Evolutionary conservation across 2,113 vertebrate species (phyloP), one percentile per base, ranked within the genome.

Genomic region (Hemichromis elongatus): DNA sequence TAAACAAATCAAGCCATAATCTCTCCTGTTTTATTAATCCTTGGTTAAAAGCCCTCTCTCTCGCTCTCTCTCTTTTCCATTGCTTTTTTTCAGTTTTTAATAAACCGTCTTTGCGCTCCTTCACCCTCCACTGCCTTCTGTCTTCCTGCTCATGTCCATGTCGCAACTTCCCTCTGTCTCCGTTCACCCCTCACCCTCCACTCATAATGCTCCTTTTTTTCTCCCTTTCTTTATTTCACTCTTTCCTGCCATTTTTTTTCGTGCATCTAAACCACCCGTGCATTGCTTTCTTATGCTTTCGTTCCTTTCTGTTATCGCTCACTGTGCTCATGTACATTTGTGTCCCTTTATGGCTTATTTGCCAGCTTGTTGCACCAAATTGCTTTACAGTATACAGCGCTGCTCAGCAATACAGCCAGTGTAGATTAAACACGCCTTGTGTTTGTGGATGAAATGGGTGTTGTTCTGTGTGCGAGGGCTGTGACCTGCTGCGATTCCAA

Each of bases 51-150:
- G 12, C 16, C 5, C 30, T 40, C 9, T 8, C 7, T 54, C 14
- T 6, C 28, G 33, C 18, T 7, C 28, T 54, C 30, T 40, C 5
- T 13, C 2, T 11, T 52, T 19, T 19, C 13, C 5, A 16, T 18
- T 33, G 37, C 19, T 16, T 30, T 63, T 66, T 47, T 82, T 47
- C 52, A 75, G 63, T 80, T 86, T 91, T 86, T 82, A 86, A 80
- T 83, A 85, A 91, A 73, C 61, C 85, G 79, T 21, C 55, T 47
- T 80, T 21, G 5, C 26, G 42, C 84, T 86, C 40, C 77, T 88
- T 90, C 78, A 86, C 89, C 61, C 88, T 92, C 57, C 8, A 11
- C 47, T 2, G 9, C 79, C 75, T 89, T 52, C 28, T 80, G 16
- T 82, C 24, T 37, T 66, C 66, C 73, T 54, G 45, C 37, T 79